phyloP scores from a whole-genome alignment of 2,113 vertebrate genomes.

The Anthoscopus minutus region DNA sequence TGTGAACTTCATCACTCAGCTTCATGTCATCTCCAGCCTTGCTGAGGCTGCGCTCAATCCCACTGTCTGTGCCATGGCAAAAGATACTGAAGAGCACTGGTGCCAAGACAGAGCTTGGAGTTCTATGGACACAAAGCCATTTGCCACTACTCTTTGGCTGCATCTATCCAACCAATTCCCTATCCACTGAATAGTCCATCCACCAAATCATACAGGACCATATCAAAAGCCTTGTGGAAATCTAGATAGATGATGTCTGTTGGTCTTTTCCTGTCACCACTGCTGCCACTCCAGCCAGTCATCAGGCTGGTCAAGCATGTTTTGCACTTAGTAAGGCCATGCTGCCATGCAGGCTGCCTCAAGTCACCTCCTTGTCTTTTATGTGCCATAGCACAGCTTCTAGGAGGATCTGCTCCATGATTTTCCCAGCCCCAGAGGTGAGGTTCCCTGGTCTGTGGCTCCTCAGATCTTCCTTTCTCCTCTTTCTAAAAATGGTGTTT shows the following conservation, averaged over 20 bases:
- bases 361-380: not conserved
- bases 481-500: not conserved
- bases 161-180: not conserved
- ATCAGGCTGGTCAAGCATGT: not conserved
- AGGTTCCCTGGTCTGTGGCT: not conserved
- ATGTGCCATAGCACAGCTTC: not conserved
- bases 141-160: not conserved
- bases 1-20: not conserved
- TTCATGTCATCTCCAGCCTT: not conserved
- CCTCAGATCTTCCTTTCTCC: not conserved
- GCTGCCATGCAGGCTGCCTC: not conserved
- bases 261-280: fast-evolving
- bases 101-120: not conserved
- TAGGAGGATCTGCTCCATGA: not conserved
- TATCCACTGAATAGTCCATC: not conserved
- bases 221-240: not conserved
- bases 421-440: not conserved
- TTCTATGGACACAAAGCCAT: not conserved
- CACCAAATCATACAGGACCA: not conserved
- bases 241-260: not conserved
- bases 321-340: not conserved
- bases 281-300: not conserved
- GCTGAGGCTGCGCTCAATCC: not conserved
- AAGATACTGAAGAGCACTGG: too few species aligned
- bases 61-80: fast-evolving